These are phyloP conservation scores for Syngnathoides biaculeatus DNA, from an alignment of 2,113 vertebrate genomes.

Conservation along the genomic window DNA sequence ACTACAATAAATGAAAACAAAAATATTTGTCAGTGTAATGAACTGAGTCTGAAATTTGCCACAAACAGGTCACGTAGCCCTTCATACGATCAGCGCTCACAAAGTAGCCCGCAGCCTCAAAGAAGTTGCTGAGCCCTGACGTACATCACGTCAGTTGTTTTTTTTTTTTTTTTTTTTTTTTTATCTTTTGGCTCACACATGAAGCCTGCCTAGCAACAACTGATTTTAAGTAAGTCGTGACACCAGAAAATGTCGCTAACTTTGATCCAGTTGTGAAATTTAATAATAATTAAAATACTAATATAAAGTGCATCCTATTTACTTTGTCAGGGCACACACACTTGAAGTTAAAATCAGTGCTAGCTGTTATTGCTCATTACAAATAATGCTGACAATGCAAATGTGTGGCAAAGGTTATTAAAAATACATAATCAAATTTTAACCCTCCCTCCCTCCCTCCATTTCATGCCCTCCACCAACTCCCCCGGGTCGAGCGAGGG, in stretches of 20 bases:
- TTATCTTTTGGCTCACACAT: not conserved
- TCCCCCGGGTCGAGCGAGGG: conserved; percentile 28
- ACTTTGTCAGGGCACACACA: conserved; percentile 1
- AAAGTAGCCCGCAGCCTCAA: too few relatives aligned
- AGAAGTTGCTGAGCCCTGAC: too few relatives aligned
- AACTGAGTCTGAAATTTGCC: too few relatives aligned
- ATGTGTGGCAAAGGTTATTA: conserved; percentile 41
- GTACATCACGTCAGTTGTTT: too few relatives aligned
- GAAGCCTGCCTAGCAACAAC: not conserved
- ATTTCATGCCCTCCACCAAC: conserved; percentile 6
- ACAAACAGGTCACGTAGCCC: too few relatives aligned
- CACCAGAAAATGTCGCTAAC: not conserved
- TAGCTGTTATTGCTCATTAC: conserved; percentile 15
- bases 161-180: not conserved
- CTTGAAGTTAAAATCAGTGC: not conserved
- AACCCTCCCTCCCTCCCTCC: conserved; percentile 15
- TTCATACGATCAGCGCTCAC: too few relatives aligned
- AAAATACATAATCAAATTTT: too few relatives aligned
- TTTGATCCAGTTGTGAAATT: not conserved
- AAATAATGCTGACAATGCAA: not conserved
- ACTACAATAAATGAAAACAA: too few relatives aligned
- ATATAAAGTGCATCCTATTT: not conserved
- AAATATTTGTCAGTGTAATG: too few relatives aligned
- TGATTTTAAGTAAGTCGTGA: not conserved
- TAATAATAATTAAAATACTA: not conserved